Evolutionary conservation across 2,113 vertebrate species (phyloP).

Genomic region (Geococcyx californianus): DNA sequence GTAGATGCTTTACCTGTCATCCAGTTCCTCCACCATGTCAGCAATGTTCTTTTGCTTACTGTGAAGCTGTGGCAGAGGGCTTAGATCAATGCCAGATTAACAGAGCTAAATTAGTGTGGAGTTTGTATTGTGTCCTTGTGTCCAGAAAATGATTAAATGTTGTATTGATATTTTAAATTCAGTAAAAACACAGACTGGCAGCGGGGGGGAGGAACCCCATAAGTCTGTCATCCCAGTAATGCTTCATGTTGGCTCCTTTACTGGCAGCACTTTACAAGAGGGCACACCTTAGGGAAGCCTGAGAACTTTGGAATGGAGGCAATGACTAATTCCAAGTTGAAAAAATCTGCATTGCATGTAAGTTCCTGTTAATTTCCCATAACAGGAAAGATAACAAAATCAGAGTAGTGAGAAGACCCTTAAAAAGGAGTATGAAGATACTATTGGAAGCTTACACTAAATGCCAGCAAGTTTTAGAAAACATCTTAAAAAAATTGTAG

Average conservation of each 20-base stretch:
- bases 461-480: not conserved
- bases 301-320: not conserved
- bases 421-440: not conserved
- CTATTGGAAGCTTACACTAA: not conserved
- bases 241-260: not conserved
- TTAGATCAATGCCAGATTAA: not conserved
- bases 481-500: not conserved
- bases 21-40: not conserved
- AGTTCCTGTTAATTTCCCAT: not conserved
- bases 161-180: conserved; percentile 4
- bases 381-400: not conserved
- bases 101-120: not conserved
- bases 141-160: not conserved
- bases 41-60: not conserved
- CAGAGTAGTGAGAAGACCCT: not conserved
- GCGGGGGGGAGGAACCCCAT: not conserved
- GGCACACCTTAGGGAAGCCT: not conserved
- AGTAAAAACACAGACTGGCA: not conserved
- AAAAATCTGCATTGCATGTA: not conserved
- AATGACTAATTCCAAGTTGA: not conserved
- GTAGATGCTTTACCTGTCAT: not conserved
- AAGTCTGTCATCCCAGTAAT: not conserved
- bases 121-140: not conserved
- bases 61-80: not conserved
- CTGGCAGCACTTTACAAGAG: not conserved